A percentile compares a stretch with the other conserved stretches of the same genome.
phyloP scores from a whole-genome alignment of 2,888 invertebrate genomes.

The Julus scandinavius region DNA sequence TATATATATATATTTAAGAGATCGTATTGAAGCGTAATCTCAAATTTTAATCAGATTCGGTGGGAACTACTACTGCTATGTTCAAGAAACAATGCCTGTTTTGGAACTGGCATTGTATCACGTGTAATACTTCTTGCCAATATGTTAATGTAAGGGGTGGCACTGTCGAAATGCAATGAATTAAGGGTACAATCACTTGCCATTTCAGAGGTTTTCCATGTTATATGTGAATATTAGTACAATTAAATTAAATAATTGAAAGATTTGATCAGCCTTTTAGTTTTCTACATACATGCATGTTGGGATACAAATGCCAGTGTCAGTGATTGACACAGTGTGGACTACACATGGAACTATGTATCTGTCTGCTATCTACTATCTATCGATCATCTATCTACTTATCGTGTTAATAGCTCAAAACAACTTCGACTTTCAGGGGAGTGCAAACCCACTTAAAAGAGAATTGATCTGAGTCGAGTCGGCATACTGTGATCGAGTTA shows the following conservation, averaged over 20 bases:
- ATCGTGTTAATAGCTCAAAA: not conserved
- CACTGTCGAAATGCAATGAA: not conserved
- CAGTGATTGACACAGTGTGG: not conserved
- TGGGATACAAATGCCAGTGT: not conserved
- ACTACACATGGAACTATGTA: not conserved
- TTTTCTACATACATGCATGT: not conserved
- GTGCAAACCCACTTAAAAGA: not conserved
- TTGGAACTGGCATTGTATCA: not conserved
- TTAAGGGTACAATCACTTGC: not conserved
- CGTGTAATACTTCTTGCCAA: not conserved
- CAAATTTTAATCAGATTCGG: not conserved
- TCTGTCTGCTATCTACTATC: no score
- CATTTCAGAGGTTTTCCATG: not conserved
- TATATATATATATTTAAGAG: not conserved
- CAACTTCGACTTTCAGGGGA: not conserved
- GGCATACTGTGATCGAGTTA: not conserved
- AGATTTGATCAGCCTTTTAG: not conserved
- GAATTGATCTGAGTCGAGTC: not conserved
- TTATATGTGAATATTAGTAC: constrained; percentile 5
- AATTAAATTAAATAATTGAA: not conserved
- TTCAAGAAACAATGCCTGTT: not conserved
- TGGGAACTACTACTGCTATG: not conserved
- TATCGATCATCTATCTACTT: not conserved
- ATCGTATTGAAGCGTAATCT: not conserved
- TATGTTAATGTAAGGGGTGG: not conserved